Base-by-base conservation (phyloP, 2,888 invertebrate species). In the Masnerella sp. region DNA sequence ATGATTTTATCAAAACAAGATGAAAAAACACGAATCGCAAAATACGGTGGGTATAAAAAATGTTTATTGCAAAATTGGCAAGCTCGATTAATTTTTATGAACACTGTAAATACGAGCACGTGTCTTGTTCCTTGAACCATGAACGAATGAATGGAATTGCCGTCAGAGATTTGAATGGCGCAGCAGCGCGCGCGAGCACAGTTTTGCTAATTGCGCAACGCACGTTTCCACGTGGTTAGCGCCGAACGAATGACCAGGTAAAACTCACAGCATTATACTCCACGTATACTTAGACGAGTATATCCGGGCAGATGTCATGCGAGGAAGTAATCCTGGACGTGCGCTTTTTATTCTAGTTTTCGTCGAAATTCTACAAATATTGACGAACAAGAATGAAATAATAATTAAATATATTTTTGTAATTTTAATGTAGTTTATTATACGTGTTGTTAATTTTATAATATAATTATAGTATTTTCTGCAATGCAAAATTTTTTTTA, bases 121-220 rank as follows among this genome's bases (percentile, higher is more conserved):
- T 65, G 52, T 64, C 30, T 54, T 25, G 15, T 52, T 49, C 64
- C 38, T 22, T 22, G 61, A 69, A 47, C 56, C 30, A 76, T 76
- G 77, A 78, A 78, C 72, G 74, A 77, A 76, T 40, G 72, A 77
- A 74, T 30, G 45, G 45, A 54, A 43, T 43, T 45, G 36, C 25
- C 18, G 43, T 54, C n/a, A n/a, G n/a, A n/a, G n/a, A n/a, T 38
- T 61, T 75, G 62, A 78, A 78, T 77, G 69, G 65, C 42, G 70
- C n/a, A n/a, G n/a, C n/a, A n/a, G n/a, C n/a, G n/a, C n/a, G n/a
- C n/a, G n/a, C n/a, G n/a, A n/a, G n/a, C n/a, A n/a, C 30, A 30
- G 47, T 74, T 78, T 75, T 36, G 74, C 61, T 75, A 76, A 78
- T 78, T 79, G 68, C 74, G 72, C 64, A 78, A 77, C 51, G 38